These are phyloP conservation scores for Apis florea DNA, from an alignment of 1,140 invertebrate genomes.

Conservation along the genomic window DNA sequence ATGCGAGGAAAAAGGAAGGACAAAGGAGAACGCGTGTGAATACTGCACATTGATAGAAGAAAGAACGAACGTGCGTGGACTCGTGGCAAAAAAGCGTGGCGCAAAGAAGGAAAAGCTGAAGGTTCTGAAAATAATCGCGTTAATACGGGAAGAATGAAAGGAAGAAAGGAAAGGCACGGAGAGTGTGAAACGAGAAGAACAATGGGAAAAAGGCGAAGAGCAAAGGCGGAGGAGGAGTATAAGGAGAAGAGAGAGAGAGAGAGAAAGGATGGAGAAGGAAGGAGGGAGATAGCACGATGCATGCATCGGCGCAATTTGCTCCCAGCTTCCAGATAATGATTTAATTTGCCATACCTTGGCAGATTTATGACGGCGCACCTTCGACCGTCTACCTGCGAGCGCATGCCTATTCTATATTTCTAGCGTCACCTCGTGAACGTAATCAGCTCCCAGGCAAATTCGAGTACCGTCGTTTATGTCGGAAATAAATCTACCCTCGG, in stretches of 20 bases:
- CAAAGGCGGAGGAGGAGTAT: not conserved
- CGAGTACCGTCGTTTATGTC: not conserved
- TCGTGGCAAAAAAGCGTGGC: too few relatives aligned
- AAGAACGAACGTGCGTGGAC: too few relatives aligned
- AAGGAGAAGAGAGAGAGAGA: not conserved
- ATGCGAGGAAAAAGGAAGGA: too few relatives aligned
- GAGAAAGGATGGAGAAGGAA: not conserved
- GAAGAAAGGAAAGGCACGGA: not conserved
- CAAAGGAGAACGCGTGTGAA: too few relatives aligned
- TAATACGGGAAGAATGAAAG: not conserved
- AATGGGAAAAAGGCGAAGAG: conserved; percentile 33
- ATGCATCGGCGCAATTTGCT: conserved; percentile 72
- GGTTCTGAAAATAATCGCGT: too few relatives aligned
- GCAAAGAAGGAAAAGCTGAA: not conserved
- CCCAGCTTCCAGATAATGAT: conserved; percentile 74
- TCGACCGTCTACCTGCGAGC: conserved; percentile 49
- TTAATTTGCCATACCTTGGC: conserved; percentile 71
- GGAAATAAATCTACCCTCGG: too few relatives aligned
- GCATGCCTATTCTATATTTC: not conserved
- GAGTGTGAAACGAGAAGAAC: too few relatives aligned
- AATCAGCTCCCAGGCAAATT: conserved; percentile 15
- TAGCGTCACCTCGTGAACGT: not conserved
- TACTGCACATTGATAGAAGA: too few relatives aligned
- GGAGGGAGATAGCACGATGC: conserved; percentile 30
- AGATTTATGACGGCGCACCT: conserved; percentile 73